Percentiles rank a stretch among this genome's conserved stretches.
These are phyloP conservation scores for Aphidoletes aphidimyza DNA, from an alignment of 2,888 invertebrate genomes.

Conservation along the genomic window DNA sequence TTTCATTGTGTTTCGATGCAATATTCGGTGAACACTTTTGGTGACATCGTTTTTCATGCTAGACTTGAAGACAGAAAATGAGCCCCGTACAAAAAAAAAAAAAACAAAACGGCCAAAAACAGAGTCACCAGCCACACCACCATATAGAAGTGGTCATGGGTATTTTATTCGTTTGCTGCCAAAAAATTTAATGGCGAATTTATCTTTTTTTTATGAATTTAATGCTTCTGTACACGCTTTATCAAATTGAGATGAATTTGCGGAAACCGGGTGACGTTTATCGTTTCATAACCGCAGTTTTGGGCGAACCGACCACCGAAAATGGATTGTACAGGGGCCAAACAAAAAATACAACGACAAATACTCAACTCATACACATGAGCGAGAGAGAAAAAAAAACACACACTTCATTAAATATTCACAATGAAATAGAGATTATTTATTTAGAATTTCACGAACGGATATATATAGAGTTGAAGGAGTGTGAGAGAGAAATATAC, in stretches of 20 bases:
- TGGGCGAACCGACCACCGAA: not conserved
- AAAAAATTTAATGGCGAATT: conserved; percentile 28
- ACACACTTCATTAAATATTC: conserved; percentile 48
- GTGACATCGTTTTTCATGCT: not conserved
- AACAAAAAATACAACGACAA: not conserved
- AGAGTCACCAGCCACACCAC: not conserved
- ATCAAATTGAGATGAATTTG: conserved; percentile 49
- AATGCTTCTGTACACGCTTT: conserved; percentile 33
- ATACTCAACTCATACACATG: not conserved
- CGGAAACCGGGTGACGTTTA: conserved; percentile 15
- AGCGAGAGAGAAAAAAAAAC: not conserved
- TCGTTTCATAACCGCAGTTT: conserved; percentile 21
- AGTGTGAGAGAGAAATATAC: not conserved
- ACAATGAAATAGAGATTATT: conserved; percentile 45
- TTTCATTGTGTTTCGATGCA: no score
- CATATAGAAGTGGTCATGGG: not conserved
- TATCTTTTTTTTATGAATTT: conserved; percentile 12
- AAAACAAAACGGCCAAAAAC: not conserved
- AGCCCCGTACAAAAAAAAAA: no score
- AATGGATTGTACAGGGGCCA: not conserved
- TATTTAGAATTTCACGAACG: conserved; percentile 49
- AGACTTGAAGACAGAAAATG: no score
- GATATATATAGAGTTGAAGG: no score
- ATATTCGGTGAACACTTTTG: no score
- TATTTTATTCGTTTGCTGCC: conserved; percentile 8